Base-by-base conservation (phyloP, 2,797 vertebrate species). In the Pangasius larnaudii region DNA sequence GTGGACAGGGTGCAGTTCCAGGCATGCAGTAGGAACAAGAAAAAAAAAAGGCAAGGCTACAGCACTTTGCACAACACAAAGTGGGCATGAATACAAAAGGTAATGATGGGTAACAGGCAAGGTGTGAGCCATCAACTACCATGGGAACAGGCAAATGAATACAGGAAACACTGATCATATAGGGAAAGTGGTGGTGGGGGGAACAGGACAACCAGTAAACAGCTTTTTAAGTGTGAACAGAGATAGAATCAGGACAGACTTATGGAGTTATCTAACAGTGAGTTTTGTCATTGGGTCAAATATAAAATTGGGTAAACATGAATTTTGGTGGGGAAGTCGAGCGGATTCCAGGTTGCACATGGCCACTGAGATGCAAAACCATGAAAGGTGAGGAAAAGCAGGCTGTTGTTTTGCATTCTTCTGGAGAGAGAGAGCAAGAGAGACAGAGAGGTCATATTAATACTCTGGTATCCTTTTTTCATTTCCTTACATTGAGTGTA, bases 351-450 rank as follows among this genome's bases (percentile, higher is more conserved):
- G 42, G 39, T 14, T 39, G 5, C 36, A 82, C 33, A 39, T 46
- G 13, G 3, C 27, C 22, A 24, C 10, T 5, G 27, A 63, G 13
- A 82, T 82, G 58, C 58, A 82, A 82, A 82, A n/a, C 36, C 33
- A 59, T 30, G 16, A 19, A 36, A 9, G 30, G 39, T 16, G 58
- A 81, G 56, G 56, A 61, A 81, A 81, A 61, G 10, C 22, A 81
- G 56, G 19, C 49, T 30, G 74, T 5, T 58, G 30, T 82, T 82
- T 82, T 82, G 80, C 59, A 82, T 82, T 63, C 5, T 7, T 30
- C 14, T 65, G 11, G 1, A 61, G 30, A 78, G 30, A 78, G 51
- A 79, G 77, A 79, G n/a, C 58, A 10, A 59, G 30, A 39, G n/a
- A 51, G n/a, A 33, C 19, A 59, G 53, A 78, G 51, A 53, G 18